Base-by-base conservation (phyloP, 2,888 invertebrate genomes). In the Syrista parreyssii region DNA sequence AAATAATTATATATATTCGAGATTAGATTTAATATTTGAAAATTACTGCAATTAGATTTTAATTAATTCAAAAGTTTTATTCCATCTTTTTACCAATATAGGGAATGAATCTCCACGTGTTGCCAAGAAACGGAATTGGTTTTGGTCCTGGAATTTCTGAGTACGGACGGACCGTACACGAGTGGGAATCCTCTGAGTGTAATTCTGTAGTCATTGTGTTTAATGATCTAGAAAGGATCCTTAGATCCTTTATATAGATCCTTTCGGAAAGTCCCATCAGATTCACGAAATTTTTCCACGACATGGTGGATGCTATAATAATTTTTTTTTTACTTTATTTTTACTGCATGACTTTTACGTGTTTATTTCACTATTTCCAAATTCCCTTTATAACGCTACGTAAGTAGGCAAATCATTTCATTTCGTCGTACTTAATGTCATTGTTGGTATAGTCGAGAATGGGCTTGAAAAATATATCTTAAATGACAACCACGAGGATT, bases 21-120 rank as follows among this genome's bases (percentile, higher is more conserved):
- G 55, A 55, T 9, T 12, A 4, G 32, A 23, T 55, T 23, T 23
- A 9, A 0, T 55, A n/a, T 77, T 73, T 68, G 11, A 31, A 31
- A 11, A 12, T 75, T 30, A 30, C 72, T 36, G 35, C 73, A 72
- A 30, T 55, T 31, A 69, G 32, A 55, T 76, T 15, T 11, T 33
- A 69, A 23, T 68, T 55, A 33, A 12, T n/a, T 40, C 11, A 12
- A 31, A 23, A 55, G 9, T 6, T 40, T 6, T 6, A 40, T 40
- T 40, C 15, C 6, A 4, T 23, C 23, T 75, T 86, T 89, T 92
- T 91, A 95, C 95, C 95, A 86, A 95, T 93, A 78, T 94, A 86
- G 11, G 95, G 94, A 75, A 96, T 95, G 90, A 96, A 96, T 83
- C 96, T 93, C 96, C 96, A 96, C 4, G 96, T 94, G 90, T 96